phyloP scores from a whole-genome alignment of 2,113 vertebrate genomes.

The Prolemur simus region DNA sequence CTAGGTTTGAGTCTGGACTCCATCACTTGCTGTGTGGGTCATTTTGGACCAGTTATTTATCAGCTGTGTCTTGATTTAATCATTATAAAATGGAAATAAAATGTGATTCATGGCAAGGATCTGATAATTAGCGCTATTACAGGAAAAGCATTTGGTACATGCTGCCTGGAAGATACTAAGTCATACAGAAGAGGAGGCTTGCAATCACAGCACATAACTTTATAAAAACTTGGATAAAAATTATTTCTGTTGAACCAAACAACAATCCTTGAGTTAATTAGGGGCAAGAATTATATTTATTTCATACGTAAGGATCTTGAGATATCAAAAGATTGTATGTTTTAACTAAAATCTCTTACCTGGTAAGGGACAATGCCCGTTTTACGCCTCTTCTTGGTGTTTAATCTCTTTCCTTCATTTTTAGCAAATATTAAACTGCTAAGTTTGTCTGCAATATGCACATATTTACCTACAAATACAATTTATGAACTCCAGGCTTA shows the following conservation, averaged over 20 bases:
- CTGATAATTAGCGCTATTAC: neutral
- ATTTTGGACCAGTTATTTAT: neutral
- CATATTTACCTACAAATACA: neutral
- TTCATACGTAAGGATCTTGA: neutral
- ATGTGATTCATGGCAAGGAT: neutral
- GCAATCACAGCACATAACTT: neutral
- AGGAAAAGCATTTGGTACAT: neutral
- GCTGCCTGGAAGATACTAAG: neutral
- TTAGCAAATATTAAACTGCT: conserved; percentile 1
- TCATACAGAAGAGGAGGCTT: neutral
- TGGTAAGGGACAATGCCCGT: neutral
- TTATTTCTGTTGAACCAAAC: neutral
- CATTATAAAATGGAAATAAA: neutral
- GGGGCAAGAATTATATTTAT: neutral
- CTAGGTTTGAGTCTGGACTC: neutral
- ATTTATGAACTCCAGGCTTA: neutral
- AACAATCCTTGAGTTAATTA: neutral
- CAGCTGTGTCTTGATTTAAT: neutral
- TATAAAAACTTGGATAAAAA: neutral
- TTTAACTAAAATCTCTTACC: neutral
- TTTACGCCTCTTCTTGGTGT: neutral
- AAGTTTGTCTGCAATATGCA: neutral
- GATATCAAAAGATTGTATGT: neutral
- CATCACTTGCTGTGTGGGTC: neutral
- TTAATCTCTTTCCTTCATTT: neutral